Evolutionary conservation across 2,797 vertebrate genomes (phyloP).

Genomic region (Molossus alvarezi): DNA sequence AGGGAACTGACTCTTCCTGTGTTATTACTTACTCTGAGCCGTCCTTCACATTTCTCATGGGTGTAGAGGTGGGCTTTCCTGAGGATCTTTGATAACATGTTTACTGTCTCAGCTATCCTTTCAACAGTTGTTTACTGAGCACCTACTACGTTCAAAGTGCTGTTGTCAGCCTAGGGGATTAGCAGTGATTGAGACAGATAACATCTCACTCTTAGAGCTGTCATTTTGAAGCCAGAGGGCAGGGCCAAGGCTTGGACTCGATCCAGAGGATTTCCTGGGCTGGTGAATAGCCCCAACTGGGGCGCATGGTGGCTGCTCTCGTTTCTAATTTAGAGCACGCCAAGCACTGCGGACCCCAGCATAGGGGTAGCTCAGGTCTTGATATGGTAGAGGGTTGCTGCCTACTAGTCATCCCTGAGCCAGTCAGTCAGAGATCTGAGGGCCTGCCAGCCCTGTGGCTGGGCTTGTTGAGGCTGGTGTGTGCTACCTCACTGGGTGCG

Average conservation of each 20-base stretch:
- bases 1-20: conserved; percentile 55
- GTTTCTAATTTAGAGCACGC: conserved; percentile 21
- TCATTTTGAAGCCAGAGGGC: conserved; percentile 43
- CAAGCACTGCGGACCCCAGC: background rate
- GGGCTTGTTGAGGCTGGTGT: background rate
- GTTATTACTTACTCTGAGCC: background rate
- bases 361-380: background rate
- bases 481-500: background rate
- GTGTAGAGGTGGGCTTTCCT: background rate
- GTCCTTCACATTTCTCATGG: conserved; percentile 12
- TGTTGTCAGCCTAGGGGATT: background rate
- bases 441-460: background rate
- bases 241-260: background rate
- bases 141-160: background rate
- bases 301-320: background rate
- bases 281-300: background rate
- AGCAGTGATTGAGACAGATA: conserved; percentile 14
- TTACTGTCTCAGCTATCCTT: background rate
- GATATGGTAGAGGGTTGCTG: background rate
- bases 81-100: conserved; percentile 10
- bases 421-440: background rate
- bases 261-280: background rate
- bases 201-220: background rate
- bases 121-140: background rate
- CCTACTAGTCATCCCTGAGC: background rate